These are phyloP conservation scores for Suricata suricatta DNA, from an alignment of 2,113 vertebrate genomes.

Conservation along the genomic window DNA sequence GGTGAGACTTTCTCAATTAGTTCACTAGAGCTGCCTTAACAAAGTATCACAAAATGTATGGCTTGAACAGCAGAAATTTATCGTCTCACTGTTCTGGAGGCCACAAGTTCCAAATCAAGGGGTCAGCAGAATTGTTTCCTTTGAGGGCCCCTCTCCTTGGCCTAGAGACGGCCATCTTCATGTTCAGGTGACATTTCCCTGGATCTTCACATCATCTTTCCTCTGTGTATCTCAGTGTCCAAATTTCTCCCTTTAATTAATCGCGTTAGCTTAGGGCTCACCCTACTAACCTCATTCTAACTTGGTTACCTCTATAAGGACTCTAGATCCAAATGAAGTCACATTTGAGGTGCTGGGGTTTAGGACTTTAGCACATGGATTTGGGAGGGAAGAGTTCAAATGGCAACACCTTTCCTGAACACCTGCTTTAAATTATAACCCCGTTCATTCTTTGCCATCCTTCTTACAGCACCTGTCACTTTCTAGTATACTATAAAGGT, in stretches of 20 bases:
- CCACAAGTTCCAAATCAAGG: not conserved
- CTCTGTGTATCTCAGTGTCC: not conserved
- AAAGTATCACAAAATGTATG: not conserved
- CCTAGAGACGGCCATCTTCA: not conserved
- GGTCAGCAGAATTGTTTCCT: not conserved
- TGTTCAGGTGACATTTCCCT: not conserved
- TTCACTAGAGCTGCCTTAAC: not conserved
- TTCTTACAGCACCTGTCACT: not conserved
- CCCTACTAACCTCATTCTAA: not conserved
- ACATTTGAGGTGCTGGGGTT: not conserved
- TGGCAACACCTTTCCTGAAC: not conserved
- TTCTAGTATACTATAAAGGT: not conserved
- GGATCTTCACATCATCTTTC: not conserved
- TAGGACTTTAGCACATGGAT: not conserved
- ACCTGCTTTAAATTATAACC: not conserved
- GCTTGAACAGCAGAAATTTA: not conserved
- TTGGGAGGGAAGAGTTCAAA: not conserved
- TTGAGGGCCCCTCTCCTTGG: not conserved
- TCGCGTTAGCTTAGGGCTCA: not conserved
- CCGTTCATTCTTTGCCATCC: not conserved
- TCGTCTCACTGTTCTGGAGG: not conserved
- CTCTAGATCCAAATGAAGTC: not conserved
- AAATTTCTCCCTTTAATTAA: not conserved
- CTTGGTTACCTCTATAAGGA: not conserved
- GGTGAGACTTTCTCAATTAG: not conserved